Conservation (phyloP, 2,888 invertebrate genomes). For the Machimus rusticus region DNA sequence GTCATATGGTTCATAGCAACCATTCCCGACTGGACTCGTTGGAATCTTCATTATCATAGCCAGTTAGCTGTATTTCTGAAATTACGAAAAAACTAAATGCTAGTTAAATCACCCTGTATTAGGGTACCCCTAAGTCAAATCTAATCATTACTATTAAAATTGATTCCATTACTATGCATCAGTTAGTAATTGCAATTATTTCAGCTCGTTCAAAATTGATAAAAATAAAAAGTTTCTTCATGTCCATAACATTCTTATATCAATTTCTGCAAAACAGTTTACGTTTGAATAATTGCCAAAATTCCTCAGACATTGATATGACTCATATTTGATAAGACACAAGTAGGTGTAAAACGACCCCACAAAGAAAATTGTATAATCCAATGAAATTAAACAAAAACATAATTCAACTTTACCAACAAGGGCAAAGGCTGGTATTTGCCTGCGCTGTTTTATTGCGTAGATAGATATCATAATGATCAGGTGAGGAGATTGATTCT, state of each 20-base stretch:
- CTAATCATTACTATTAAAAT: too few relatives aligned
- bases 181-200: too few relatives aligned
- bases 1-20: slow-evolving; percentile 56
- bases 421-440: background rate
- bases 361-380: too few relatives aligned
- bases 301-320: background rate
- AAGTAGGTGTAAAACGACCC: too few relatives aligned
- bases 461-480: background rate
- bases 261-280: background rate
- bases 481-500: background rate
- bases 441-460: background rate
- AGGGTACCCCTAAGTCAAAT: too few relatives aligned
- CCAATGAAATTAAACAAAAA: background rate
- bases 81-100: background rate
- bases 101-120: background rate
- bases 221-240: background rate
- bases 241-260: too few relatives aligned
- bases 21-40: slow-evolving; percentile 52
- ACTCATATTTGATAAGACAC: too few relatives aligned
- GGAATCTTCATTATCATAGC: slow-evolving; percentile 61
- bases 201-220: too few relatives aligned
- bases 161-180: too few relatives aligned
- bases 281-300: background rate
- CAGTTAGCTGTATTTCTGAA: slow-evolving; percentile 16
- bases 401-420: background rate